Evolutionary conservation across 1,140 invertebrate species (phyloP).

Genomic region (Capitella teleta): DNA sequence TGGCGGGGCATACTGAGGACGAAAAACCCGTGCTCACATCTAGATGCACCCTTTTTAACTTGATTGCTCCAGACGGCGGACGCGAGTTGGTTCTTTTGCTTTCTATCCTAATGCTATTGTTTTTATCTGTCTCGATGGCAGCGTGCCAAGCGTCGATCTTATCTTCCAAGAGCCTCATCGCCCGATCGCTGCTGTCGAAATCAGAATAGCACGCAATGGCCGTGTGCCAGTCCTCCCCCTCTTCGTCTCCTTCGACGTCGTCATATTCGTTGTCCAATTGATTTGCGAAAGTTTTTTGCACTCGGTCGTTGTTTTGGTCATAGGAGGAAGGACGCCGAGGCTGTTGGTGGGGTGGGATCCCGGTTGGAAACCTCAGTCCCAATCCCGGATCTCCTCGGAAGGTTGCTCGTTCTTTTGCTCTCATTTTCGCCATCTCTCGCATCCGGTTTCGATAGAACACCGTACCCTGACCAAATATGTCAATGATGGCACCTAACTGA

Average conservation of each 20-base stretch:
- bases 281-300: neutral
- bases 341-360: neutral
- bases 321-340: neutral
- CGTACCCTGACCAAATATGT: slow-evolving; percentile 13
- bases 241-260: neutral
- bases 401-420: neutral
- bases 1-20: too few species aligned
- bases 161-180: slow-evolving; percentile 1
- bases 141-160: slow-evolving; percentile 8
- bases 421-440: neutral
- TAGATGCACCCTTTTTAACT: too few species aligned
- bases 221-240: slow-evolving; percentile 4
- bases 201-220: too few species aligned
- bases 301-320: neutral
- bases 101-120: too few species aligned
- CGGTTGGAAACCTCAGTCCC: neutral
- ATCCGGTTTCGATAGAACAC: slow-evolving; percentile 13
- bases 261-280: neutral
- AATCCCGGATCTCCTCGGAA: neutral
- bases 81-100: too few species aligned
- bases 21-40: too few species aligned
- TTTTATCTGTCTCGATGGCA: neutral
- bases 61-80: too few species aligned
- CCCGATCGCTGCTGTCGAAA: slow-evolving; percentile 6
- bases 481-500: slow-evolving; percentile 11